A percentile compares a stretch with the other conserved stretches of the same genome.
These are phyloP conservation scores for Bathynomus jamesi DNA, from an alignment of 1,140 invertebrate species.

Conservation along the genomic window DNA sequence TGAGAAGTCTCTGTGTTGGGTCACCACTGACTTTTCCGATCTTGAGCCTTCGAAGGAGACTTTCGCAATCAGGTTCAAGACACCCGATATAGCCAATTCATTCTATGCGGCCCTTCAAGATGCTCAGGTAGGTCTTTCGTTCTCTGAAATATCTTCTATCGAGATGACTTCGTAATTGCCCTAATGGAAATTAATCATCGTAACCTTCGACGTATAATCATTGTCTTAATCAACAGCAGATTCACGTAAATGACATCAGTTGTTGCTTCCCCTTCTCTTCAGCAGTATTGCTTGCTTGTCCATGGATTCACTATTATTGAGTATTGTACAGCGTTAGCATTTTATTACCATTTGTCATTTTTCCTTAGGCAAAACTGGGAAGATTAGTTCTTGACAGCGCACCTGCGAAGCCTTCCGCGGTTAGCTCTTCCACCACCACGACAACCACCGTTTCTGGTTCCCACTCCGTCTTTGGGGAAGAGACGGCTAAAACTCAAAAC, in stretches of 20 bases:
- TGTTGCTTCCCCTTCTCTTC: too few species aligned
- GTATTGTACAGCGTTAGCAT: too few species aligned
- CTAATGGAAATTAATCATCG: background rate
- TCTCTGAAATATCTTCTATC: constrained; percentile 8
- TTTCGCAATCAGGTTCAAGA: constrained; percentile 73
- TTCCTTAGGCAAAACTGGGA: too few species aligned
- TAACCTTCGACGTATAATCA: background rate
- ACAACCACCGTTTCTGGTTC: too few species aligned
- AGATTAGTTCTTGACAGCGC: too few species aligned
- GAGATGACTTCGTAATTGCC: too few species aligned
- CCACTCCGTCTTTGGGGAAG: background rate
- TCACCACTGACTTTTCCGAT: constrained; percentile 52
- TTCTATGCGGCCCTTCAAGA: constrained; percentile 58
- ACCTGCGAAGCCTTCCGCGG: too few species aligned
- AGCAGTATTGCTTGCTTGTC: too few species aligned
- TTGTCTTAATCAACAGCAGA: background rate
- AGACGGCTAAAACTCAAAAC: background rate
- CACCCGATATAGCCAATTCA: constrained; percentile 57
- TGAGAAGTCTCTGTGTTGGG: constrained; percentile 70
- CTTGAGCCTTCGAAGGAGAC: constrained; percentile 52
- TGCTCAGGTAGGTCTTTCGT: constrained; percentile 31
- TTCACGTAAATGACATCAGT: background rate
- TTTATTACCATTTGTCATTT: too few species aligned
- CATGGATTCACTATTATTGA: too few species aligned
- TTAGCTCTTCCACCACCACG: too few species aligned